Conservation (phyloP, 2,888 invertebrate species). For the Caenorhabditis angaria region DNA sequence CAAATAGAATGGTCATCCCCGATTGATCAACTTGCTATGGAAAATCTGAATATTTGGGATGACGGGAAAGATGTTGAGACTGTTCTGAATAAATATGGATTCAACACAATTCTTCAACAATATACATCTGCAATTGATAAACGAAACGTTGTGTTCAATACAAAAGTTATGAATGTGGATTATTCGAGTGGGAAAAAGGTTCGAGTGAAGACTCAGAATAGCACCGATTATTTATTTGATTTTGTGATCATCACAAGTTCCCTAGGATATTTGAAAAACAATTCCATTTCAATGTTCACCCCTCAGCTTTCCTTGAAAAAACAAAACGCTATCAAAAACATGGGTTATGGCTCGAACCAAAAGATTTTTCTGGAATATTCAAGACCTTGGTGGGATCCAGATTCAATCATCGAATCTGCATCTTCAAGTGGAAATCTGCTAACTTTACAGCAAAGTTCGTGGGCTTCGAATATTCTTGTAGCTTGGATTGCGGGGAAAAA, state of each 20-base stretch:
- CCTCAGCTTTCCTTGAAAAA: slow-evolving; percentile 50
- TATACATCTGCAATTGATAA: slow-evolving; percentile 32
- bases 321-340: slow-evolving; percentile 49
- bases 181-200: slow-evolving; percentile 12
- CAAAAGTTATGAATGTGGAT: slow-evolving; percentile 44
- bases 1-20: slow-evolving; percentile 61
- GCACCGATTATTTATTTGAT: slow-evolving; percentile 31
- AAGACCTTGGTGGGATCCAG: slow-evolving; percentile 52
- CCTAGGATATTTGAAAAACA: slow-evolving; percentile 56
- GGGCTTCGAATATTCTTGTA: slow-evolving; percentile 46
- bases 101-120: slow-evolving; percentile 48
- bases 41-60: slow-evolving; percentile 56
- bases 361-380: slow-evolving; percentile 63
- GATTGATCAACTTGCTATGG: slow-evolving; percentile 48
- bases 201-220: slow-evolving; percentile 11
- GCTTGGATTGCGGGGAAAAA: slow-evolving; percentile 55
- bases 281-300: slow-evolving; percentile 41
- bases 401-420: slow-evolving; percentile 20
- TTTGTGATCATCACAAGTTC: slow-evolving; percentile 59
- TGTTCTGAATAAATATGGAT: slow-evolving; percentile 47
- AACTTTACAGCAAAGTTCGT: slow-evolving; percentile 51
- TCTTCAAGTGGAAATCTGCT: slow-evolving; percentile 34
- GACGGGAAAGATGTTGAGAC: slow-evolving; percentile 45
- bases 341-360: slow-evolving; percentile 57
- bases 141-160: slow-evolving; percentile 44